These are phyloP conservation scores for Hermodice carunculata DNA, from an alignment of 2,888 invertebrate genomes.

Conservation along the genomic window DNA sequence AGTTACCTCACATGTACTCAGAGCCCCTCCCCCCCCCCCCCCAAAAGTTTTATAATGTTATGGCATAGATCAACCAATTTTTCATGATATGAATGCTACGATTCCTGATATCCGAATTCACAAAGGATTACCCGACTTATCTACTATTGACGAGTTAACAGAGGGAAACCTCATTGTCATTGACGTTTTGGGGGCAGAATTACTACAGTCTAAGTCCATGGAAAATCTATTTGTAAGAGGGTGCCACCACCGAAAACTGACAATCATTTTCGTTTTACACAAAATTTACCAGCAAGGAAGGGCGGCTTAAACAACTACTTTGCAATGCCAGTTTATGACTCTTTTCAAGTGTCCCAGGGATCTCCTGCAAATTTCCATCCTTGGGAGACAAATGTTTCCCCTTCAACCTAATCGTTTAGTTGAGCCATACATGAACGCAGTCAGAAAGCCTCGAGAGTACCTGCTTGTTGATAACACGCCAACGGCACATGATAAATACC, in stretches of 20 bases:
- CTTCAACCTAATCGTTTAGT: too few relatives aligned
- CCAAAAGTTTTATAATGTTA: background rate
- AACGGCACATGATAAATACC: too few relatives aligned
- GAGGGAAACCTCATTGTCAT: background rate
- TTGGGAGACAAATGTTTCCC: constrained; percentile 24
- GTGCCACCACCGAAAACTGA: constrained; percentile 1
- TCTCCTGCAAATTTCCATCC: constrained; percentile 2
- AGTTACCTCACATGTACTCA: background rate
- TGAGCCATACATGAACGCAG: too few relatives aligned
- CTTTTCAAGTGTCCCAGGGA: constrained; percentile 10
- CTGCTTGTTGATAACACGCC: too few relatives aligned
- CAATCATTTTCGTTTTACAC: constrained; percentile 7
- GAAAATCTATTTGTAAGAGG: constrained; percentile 11
- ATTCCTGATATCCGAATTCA: background rate
- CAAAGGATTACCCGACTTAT: background rate
- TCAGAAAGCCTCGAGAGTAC: too few relatives aligned
- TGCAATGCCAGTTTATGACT: constrained; percentile 7
- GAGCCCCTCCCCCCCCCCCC: background rate
- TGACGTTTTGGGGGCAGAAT: background rate
- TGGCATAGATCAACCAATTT: background rate
- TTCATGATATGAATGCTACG: background rate
- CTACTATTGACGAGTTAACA: background rate
- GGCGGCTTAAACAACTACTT: background rate
- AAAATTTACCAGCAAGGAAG: constrained; percentile 11
- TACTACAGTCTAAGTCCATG: background rate